Evolutionary conservation across 2,113 vertebrate genomes (phyloP).

Genomic region (Anhinga anhinga): DNA sequence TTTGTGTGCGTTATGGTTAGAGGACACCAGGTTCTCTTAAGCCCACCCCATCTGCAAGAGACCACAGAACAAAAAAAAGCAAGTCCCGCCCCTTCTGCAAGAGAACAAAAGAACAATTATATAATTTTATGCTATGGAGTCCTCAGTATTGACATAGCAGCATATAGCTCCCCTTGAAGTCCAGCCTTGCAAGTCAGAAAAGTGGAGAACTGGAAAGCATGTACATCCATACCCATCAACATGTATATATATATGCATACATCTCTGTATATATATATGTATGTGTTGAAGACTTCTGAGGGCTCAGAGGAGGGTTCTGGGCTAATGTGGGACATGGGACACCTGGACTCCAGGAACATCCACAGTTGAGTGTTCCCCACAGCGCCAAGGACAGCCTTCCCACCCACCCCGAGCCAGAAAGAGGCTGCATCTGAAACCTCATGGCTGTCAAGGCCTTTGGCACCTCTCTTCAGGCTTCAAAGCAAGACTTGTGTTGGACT

Average conservation of each 20-base stretch:
- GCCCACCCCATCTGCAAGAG: neutral
- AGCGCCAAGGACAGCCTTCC: neutral
- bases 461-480: neutral
- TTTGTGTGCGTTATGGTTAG: neutral
- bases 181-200: neutral
- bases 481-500: neutral
- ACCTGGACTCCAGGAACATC: neutral
- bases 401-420: neutral
- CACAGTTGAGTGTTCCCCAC: neutral
- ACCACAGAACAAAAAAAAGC: neutral
- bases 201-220: neutral
- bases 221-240: neutral
- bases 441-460: rapidly evolving
- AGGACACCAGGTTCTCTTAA: neutral
- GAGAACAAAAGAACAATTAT: neutral
- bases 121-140: neutral
- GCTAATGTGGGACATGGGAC: too few relatives aligned
- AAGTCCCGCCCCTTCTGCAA: neutral
- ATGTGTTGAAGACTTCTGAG: neutral
- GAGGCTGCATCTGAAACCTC: neutral
- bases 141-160: neutral
- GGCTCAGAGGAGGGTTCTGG: neutral
- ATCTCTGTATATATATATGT: neutral
- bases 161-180: neutral
- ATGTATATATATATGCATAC: too few relatives aligned